Evolutionary conservation across 30 jellyfish, hydroid and myxozoan genomes (phyloP), one percentile per base, ranked within the genome.

Genomic region (Sanderia malayensis): DNA sequence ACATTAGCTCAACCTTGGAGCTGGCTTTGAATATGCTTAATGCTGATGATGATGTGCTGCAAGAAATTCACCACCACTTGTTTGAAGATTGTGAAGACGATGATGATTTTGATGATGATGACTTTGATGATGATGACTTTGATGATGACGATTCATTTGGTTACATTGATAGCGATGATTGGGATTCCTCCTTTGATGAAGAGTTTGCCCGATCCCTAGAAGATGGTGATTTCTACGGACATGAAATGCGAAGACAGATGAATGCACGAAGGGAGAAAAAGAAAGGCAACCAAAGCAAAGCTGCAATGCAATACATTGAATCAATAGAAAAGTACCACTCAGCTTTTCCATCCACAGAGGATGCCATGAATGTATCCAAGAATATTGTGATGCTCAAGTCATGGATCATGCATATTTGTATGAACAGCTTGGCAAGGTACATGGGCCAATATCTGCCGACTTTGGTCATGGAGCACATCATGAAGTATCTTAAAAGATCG

Each of bases 91-190:
- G n/a, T n/a, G n/a, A n/a, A n/a, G n/a, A n/a, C n/a, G n/a, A n/a
- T n/a, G n/a, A n/a, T 37, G 52, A 37, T 37, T 37, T 4, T 37
- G 52, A 37, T 4, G 52, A 37, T 37, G 52, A 37, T 37, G 52
- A 37, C 13, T n/a, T n/a, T n/a, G 52, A 37, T 6, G 71, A 64
- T 44, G 73, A 76, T 32, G 46, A 26, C 1, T 55, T 61, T 49
- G 89, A 78, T 55, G 89, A 66, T 26, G 81, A 78, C 3, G 89
- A 65, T 22, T 21, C 65, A 17, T 65, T 24, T 32, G 83, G 31
- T 18, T 46, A 44, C 18, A 15, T 46, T 24, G 82, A 78, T 41
- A 76, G 68, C 52, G 70, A 78, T 19, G 89, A 78, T 53, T 78
- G 74, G 74, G 70, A 62, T 18, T 78, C 89, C 1, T 53, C 78